A percentile compares a stretch with the other conserved stretches of the same genome.
Conservation (phyloP, 2,113 vertebrate genomes). For the Herpetotheres cachinnans region DNA sequence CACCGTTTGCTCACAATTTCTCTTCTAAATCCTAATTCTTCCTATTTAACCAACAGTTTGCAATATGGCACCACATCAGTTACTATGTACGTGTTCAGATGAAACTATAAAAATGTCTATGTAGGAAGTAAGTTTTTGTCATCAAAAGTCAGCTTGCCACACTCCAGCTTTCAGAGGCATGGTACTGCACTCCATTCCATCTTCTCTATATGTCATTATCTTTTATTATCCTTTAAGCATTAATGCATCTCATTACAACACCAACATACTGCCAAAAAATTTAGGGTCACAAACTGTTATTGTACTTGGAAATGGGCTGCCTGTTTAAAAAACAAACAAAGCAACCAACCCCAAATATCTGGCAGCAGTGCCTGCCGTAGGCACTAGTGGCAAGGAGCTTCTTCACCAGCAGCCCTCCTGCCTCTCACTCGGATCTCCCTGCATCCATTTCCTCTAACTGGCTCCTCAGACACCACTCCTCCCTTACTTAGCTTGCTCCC, state of each 20-base stretch:
- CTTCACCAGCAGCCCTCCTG: not conserved
- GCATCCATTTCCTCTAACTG: not conserved
- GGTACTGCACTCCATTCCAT: not conserved
- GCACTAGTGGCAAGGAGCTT: not conserved
- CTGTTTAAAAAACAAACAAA: not conserved
- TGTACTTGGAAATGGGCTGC: not conserved
- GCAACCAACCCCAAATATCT: not conserved
- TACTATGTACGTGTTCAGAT: not conserved
- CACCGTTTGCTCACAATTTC: rapidly evolving
- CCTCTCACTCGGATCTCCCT: not conserved
- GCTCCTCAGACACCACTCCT: not conserved
- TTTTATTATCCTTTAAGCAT: not conserved
- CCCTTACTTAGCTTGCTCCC: not conserved
- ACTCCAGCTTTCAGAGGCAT: not conserved
- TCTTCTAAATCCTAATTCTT: not conserved
- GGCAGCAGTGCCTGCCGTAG: not conserved
- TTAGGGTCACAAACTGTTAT: not conserved
- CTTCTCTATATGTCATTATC: not conserved
- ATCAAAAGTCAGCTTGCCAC: not conserved
- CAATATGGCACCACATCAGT: not conserved
- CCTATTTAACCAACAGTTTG: not conserved
- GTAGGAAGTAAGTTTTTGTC: not conserved
- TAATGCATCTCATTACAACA: not conserved
- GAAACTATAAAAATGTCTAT: not conserved
- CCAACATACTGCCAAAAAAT: not conserved